These are phyloP conservation scores for Oscheius myriophilus DNA, from an alignment of 2,888 invertebrate species.

Conservation along the genomic window DNA sequence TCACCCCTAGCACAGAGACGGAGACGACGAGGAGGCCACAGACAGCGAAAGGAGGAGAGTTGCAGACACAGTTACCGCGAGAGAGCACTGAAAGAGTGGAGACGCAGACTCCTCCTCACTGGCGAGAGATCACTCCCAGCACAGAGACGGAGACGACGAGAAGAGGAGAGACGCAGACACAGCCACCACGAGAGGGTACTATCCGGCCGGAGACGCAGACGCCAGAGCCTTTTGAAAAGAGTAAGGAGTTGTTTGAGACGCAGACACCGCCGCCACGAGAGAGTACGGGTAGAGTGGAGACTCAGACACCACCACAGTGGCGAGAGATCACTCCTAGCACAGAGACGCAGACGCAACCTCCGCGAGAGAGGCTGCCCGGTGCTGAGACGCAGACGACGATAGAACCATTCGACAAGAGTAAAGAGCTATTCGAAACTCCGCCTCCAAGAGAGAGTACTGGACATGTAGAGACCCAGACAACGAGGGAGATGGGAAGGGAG, in stretches of 20 bases:
- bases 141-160: no score
- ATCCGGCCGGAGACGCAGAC: no score
- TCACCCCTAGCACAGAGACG: no score
- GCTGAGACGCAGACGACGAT: not conserved
- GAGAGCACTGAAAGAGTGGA: no score
- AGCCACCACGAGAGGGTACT: no score
- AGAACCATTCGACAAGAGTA: not conserved
- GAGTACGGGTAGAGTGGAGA: not conserved
- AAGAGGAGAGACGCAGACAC: no score
- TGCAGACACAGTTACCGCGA: no score
- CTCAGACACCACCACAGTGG: not conserved
- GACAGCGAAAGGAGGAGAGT: no score
- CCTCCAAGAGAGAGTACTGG: conserved; percentile 3
- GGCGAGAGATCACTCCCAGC: no score
- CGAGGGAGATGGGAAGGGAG: not conserved
- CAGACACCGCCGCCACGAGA: not conserved
- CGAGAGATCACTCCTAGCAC: not conserved
- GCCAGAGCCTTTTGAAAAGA: no score
- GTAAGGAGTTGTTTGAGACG: not conserved
- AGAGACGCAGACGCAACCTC: not conserved
- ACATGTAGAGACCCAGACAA: not conserved
- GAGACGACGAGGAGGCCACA: no score
- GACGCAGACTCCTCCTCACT: no score
- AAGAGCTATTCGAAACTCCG: not conserved
- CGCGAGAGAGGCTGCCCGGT: not conserved